Evolutionary conservation across 2,797 vertebrate species (phyloP).

Genomic region (Rhinichthys osculus): DNA sequence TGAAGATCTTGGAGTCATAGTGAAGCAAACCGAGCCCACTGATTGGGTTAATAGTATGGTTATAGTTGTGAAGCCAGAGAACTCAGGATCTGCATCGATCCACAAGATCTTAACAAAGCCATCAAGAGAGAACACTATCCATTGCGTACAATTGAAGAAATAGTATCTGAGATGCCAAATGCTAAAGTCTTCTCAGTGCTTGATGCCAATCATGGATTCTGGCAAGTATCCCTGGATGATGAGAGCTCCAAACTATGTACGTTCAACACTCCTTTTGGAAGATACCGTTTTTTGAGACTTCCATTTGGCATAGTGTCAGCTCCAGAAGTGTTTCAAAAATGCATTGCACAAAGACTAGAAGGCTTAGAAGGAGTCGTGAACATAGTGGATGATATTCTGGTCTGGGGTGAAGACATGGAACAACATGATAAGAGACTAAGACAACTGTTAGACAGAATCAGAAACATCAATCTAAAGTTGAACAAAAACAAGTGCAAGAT

Average conservation of each 20-base stretch:
- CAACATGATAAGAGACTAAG: slow-evolving; percentile 14
- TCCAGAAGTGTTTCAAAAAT: slow-evolving; percentile 46
- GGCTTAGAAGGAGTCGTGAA: slow-evolving; percentile 40
- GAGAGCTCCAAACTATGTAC: slow-evolving; percentile 39
- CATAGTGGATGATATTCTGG: slow-evolving; percentile 48
- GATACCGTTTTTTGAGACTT: slow-evolving; percentile 9
- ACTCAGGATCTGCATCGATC: slow-evolving; percentile 14
- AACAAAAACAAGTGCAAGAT: slow-evolving; percentile 29
- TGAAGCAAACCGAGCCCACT: slow-evolving; percentile 37
- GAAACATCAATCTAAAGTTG: slow-evolving; percentile 41
- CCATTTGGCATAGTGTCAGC: slow-evolving; percentile 36
- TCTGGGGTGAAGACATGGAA: slow-evolving; percentile 42
- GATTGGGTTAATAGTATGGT: slow-evolving; percentile 11
- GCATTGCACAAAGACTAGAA: slow-evolving; percentile 39
- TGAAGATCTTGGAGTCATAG: slow-evolving; percentile 29
- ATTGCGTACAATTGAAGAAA: slow-evolving; percentile 35
- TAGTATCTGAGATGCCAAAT: slow-evolving; percentile 40
- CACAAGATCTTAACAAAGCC: not conserved
- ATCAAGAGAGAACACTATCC: slow-evolving; percentile 52
- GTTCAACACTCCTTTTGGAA: not conserved
- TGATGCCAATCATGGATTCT: slow-evolving; percentile 49
- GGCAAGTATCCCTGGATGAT: slow-evolving; percentile 49
- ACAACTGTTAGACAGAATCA: slow-evolving; percentile 25
- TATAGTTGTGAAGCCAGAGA: slow-evolving; percentile 26
- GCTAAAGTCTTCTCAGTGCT: slow-evolving; percentile 37